Percentiles rank a stretch among this genome's conserved stretches.
These are phyloP conservation scores for Pogonocichla stellata DNA, from an alignment of 2,113 vertebrate genomes.

Conservation along the genomic window DNA sequence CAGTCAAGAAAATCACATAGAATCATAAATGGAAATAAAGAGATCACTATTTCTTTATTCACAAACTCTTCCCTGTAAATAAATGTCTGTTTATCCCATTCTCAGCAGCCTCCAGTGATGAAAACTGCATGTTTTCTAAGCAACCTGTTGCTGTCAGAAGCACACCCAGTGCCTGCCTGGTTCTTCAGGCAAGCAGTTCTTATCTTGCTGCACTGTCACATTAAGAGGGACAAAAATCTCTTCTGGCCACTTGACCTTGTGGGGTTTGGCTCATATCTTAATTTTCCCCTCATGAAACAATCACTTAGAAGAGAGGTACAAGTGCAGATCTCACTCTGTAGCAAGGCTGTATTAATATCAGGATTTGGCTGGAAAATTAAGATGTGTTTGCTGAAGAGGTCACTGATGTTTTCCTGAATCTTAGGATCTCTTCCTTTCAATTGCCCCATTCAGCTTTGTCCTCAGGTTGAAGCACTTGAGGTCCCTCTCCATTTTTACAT, in stretches of 20 bases:
- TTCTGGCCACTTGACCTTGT: background rate
- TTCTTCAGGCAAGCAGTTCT: background rate
- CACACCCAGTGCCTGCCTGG: background rate
- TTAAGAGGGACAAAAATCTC: background rate
- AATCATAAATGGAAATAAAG: background rate
- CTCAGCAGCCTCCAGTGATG: background rate
- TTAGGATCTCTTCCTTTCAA: background rate
- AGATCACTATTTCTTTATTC: background rate
- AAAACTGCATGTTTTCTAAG: background rate
- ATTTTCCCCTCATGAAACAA: background rate
- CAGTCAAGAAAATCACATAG: background rate
- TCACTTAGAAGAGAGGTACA: background rate
- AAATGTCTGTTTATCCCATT: background rate
- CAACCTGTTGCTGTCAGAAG: background rate
- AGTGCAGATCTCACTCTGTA: background rate
- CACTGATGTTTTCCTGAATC: background rate
- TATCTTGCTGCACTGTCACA: background rate
- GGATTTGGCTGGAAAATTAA: background rate
- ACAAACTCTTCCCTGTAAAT: background rate
- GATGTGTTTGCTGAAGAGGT: background rate
- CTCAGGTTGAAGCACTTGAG: background rate
- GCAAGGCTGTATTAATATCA: background rate
- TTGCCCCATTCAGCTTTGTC: accelerated
- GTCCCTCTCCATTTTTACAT: background rate
- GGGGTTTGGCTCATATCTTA: background rate